Evolutionary conservation across 2,888 invertebrate species (phyloP), one percentile per base, ranked within the genome.

Genomic region (Odontomyia ornata): DNA sequence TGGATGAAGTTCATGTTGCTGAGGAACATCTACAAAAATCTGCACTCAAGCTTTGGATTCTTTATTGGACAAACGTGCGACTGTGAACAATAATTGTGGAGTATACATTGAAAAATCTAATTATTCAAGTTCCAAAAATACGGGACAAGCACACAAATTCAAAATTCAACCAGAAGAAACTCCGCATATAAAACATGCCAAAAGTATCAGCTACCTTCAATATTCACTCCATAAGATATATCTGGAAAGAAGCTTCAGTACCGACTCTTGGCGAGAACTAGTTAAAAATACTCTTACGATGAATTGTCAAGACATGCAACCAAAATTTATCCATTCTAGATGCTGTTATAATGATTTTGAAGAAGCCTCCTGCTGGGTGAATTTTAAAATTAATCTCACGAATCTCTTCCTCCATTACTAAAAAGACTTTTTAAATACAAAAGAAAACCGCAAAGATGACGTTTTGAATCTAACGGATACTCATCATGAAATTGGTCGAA

Each of bases 201-300:
- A 94, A 80, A 93, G 92, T 72, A 90, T 91, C 82, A 92, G 94
- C 79, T 93, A 94, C 27, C 84, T 96, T 67, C 91, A 92, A 80
- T 95, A 94, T 85, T 88, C 96, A 60, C 87, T 95, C 75, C 90
- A 92, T 83, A 93, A 93, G 82, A 91, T 93, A 83, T 96, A 92
- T 85, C 88, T 90, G 64, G 94, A 94, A 82, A 90, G 91, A 79
- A 90, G 90, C 82, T 90, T 96, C 81, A 93, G 93, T 88, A 86
- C 87, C 73, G 91, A 92, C 80, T 93, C 94, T 79, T 96, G 94
- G 91, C 91, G 93, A 80, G 96, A 97, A 86, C 90, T 96, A 88
- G 91, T 93, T 0, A 90, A 90, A 82, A 94, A 95, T 83, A 91
- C 93, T 9, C 87, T 93, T 1, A 83, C 84, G 25, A 89, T 89